Base-by-base conservation (phyloP, 1,140 invertebrate genomes). In the Luehdorfia chinensis region DNA sequence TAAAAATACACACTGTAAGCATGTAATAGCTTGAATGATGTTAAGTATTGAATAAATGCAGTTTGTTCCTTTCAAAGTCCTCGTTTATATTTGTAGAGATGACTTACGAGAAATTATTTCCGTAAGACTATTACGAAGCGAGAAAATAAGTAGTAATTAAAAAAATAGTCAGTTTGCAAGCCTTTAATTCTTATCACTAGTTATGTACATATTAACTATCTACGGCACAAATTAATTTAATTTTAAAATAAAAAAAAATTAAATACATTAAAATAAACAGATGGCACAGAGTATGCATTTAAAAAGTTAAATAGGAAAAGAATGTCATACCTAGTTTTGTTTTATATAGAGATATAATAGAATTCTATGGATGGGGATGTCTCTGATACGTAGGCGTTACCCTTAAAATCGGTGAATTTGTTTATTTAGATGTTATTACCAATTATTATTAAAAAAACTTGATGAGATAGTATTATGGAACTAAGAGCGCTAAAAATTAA, bases 211-310 rank as follows among this genome's bases (percentile, higher is more conserved):
- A 36, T 34, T 34, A 5, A 27, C 13, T 27, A 50, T 43, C 27
- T 7, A 44, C 5, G 18, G 9, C 27, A 30, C 25, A 30, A 43
- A 43, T 43, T 16, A 36, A 36, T 36, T 36, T 51, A 37, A 27
- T 37, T 37, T 23, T 39, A 50, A 19, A 44, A 50, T 12, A 18
- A 39, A 41, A 14, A 9, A 9, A 16, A 30, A 43, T 30, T 13
- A 15, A 13, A 27, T 30, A 28, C 6, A 28, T 30, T 43, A 43
- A 28, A 28, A 43, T 30, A 43, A 28, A 43, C 39, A 30, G 9
- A 51, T 51, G 49, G 49, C 49, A 51, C 49, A 28, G 21, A 14
- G 19, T 19, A 47, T 46, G 31, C 21, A 34, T 34, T 32, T 45
- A 19, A 32, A 31, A n/a, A n/a, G n/a, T n/a, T n/a, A n/a, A n/a